Percentiles rank a stretch among this genome's conserved stretches.
Evolutionary conservation across 2,888 invertebrate species (phyloP).

Genomic region (Tineola bisselliella): DNA sequence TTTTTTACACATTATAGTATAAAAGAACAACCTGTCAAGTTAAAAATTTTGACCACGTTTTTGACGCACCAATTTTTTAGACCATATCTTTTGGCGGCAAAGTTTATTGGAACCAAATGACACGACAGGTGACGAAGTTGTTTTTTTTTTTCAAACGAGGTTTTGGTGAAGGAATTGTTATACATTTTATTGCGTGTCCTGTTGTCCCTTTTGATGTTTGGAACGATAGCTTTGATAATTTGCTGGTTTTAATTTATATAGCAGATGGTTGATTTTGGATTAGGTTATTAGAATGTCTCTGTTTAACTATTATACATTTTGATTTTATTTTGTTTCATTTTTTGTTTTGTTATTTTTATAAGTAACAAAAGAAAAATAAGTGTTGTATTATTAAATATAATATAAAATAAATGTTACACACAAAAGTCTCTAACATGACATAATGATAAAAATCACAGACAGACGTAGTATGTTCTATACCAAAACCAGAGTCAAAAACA

Average conservation of each 20-base stretch:
- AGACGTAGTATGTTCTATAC: too few relatives aligned
- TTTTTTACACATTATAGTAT: not conserved
- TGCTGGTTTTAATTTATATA: slow-evolving; percentile 38
- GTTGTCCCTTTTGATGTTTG: slow-evolving; percentile 32
- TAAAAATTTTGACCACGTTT: slow-evolving; percentile 5
- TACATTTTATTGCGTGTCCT: slow-evolving; percentile 61
- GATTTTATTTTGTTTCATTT: not conserved
- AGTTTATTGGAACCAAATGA: slow-evolving; percentile 65
- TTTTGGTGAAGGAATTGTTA: slow-evolving; percentile 47
- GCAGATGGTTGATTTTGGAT: slow-evolving; percentile 44
- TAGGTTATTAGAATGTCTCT: slow-evolving; percentile 28
- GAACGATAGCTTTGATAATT: slow-evolving; percentile 44
- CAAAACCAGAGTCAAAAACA: too few relatives aligned
- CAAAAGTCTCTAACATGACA: too few relatives aligned
- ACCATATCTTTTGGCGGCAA: slow-evolving; percentile 50
- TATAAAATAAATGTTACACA: too few relatives aligned
- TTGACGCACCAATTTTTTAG: slow-evolving; percentile 44
- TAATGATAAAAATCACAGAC: too few relatives aligned
- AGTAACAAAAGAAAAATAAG: too few relatives aligned
- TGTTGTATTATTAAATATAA: too few relatives aligned
- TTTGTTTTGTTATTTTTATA: too few relatives aligned
- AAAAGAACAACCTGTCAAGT: slow-evolving; percentile 3
- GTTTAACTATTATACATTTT: slow-evolving; percentile 15
- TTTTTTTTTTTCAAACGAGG: slow-evolving; percentile 33
- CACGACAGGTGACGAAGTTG: slow-evolving; percentile 64